Percentiles rank a stretch among this genome's conserved stretches.
These are phyloP conservation scores for Trachymyrmex cornetzi DNA, from an alignment of 1,140 invertebrate species.

Conservation along the genomic window DNA sequence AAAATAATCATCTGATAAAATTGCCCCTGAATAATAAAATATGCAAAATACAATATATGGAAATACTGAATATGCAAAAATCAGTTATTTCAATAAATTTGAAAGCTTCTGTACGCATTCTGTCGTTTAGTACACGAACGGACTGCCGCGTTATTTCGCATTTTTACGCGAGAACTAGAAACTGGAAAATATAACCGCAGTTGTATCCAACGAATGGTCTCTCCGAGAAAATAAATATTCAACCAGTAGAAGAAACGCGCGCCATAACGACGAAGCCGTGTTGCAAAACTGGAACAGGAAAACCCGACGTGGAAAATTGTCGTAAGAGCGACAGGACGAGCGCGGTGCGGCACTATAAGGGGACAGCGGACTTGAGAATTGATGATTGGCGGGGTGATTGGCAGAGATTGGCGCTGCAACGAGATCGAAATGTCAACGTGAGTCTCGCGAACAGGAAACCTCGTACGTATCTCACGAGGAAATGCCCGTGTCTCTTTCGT, in stretches of 20 bases:
- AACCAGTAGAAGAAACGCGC: slow-evolving; percentile 46
- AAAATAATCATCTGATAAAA: background rate
- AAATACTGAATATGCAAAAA: background rate
- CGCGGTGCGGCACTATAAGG: background rate
- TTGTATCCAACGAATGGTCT: slow-evolving; percentile 16
- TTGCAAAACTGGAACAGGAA: slow-evolving; percentile 42
- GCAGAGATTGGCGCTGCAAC: slow-evolving; percentile 67
- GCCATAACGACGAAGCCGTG: slow-evolving; percentile 30
- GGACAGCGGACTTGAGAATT: slow-evolving; percentile 62
- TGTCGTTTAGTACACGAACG: background rate
- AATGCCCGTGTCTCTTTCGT: slow-evolving; percentile 59
- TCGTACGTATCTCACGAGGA: slow-evolving; percentile 69
- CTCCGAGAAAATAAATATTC: slow-evolving; percentile 50
- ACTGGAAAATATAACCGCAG: slow-evolving; percentile 39
- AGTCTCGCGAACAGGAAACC: slow-evolving; percentile 71
- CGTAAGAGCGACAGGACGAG: slow-evolving; percentile 36
- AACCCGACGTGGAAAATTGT: slow-evolving; percentile 60
- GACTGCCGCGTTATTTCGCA: slow-evolving; percentile 7
- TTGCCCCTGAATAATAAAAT: no score
- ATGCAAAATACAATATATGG: no score
- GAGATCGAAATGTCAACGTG: slow-evolving; percentile 75
- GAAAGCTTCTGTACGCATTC: background rate
- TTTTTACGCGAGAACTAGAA: slow-evolving; percentile 27
- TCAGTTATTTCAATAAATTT: background rate
- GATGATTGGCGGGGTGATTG: slow-evolving; percentile 59